phyloP scores from a whole-genome alignment of 2,113 vertebrate genomes.

The Apistogramma diplotaenia region DNA sequence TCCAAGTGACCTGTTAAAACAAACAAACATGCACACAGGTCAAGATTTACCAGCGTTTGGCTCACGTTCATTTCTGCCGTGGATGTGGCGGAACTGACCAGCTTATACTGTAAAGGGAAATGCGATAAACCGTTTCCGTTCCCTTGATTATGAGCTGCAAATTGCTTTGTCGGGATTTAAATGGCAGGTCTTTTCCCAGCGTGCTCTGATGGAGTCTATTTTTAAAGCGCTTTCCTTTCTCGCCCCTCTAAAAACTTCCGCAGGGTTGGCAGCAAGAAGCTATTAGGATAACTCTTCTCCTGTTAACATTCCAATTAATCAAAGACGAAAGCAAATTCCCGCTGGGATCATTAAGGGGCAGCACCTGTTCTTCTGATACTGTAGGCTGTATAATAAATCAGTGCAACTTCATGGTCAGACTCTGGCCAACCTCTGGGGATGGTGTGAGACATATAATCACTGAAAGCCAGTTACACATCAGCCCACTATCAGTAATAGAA shows the following conservation, averaged over 20 bases:
- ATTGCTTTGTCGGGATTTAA: slow-evolving; percentile 75
- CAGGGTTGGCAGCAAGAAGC: slow-evolving; percentile 60
- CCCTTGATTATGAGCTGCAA: slow-evolving; percentile 72
- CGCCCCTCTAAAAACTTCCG: slow-evolving; percentile 65
- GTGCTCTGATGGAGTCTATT: slow-evolving; percentile 69
- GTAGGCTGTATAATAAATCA: slow-evolving; percentile 22
- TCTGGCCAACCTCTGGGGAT: slow-evolving; percentile 18
- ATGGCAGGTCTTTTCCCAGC: slow-evolving; percentile 67
- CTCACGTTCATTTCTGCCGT: neutral
- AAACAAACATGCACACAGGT: neutral
- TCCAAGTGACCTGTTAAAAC: neutral
- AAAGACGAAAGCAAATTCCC: slow-evolving; percentile 64
- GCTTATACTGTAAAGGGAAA: slow-evolving; percentile 63
- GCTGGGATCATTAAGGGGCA: slow-evolving; percentile 58
- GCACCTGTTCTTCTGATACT: slow-evolving; percentile 60
- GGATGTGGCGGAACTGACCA: slow-evolving; percentile 32
- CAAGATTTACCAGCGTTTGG: neutral
- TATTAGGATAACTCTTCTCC: slow-evolving; percentile 60
- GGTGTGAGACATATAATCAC: slow-evolving; percentile 23
- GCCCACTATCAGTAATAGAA: slow-evolving; percentile 24
- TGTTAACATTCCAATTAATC: slow-evolving; percentile 72
- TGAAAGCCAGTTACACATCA: slow-evolving; percentile 12
- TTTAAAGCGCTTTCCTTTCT: slow-evolving; percentile 61
- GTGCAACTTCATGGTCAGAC: slow-evolving; percentile 17
- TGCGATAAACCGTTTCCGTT: slow-evolving; percentile 70